Evolutionary conservation across 1,140 invertebrate species (phyloP), one percentile per base, ranked within the genome.

Genomic region (Ooceraea biroi): DNA sequence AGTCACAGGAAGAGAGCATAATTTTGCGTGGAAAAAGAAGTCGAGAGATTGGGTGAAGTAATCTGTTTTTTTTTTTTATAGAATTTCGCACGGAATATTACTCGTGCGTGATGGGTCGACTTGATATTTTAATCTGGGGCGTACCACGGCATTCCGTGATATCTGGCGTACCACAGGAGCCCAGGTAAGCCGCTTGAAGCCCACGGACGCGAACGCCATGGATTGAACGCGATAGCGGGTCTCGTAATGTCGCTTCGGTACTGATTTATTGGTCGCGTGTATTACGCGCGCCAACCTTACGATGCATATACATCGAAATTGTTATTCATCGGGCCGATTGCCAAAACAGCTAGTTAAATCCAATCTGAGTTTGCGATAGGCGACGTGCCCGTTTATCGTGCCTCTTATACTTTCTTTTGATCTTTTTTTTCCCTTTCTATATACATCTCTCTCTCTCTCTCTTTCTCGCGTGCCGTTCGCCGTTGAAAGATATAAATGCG

Each of bases 251-350:
- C 71, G 25, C 14, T 14, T 17, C 10, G 12, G n/a, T 3, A 60
- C 30, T 77, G 73, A 65, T 77, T 65, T 77, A 77, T 77, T 25
- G 36, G 73, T 30, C 44, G 58, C 44, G 14, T 61, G 7, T 12
- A 60, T 36, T 7, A 44, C 44, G 10, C 46, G 10, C 46, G 25
- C 22, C 25, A 27, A n/a, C 48, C 60, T 7, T 7, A 48, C n/a
- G 17, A 44, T 46, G 44, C 58, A 30, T 60, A 30, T 27, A 44
- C 19, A 65, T 52, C 44, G 27, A 14, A 22, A 30, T 5, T 41
- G 25, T 63, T 76, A 27, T n/a, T 77, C 7, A 22, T 27, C 17
- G 44, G 27, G 27, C 58, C 12, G 30, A 77, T 77, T 77, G 46
- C 30, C 73, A 77, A 77, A 76, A 52, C 25, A 48, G 30, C n/a